Percentiles rank a stretch among this genome's conserved stretches.
Conservation (phyloP, 2,113 vertebrate species). For the Grammomys surdaster region DNA sequence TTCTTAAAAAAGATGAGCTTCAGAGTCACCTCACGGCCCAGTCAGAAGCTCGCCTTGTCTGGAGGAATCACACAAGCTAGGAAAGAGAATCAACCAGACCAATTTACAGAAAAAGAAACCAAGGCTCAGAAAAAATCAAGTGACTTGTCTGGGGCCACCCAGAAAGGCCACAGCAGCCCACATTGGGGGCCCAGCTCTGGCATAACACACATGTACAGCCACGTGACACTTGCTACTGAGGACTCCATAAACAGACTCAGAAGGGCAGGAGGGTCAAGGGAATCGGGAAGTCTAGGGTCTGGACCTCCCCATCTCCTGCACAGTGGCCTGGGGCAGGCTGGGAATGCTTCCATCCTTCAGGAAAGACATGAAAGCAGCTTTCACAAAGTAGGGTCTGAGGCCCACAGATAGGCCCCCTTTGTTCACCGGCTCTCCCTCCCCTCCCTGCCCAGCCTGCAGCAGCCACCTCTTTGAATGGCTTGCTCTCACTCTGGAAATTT, state of each 20-base stretch:
- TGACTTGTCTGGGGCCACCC: background rate
- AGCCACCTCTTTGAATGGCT: slow-evolving; percentile 59
- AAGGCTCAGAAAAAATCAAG: background rate
- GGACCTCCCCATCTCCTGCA: background rate
- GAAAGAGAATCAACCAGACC: background rate
- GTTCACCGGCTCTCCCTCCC: slow-evolving; percentile 37
- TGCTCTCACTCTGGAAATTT: slow-evolving; percentile 71
- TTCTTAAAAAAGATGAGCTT: background rate
- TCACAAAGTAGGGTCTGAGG: slow-evolving; percentile 72
- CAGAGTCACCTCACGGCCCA: background rate
- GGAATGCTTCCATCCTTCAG: slow-evolving; percentile 36
- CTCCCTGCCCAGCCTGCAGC: background rate
- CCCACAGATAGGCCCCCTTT: slow-evolving; percentile 67
- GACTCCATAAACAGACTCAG: background rate
- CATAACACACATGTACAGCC: background rate
- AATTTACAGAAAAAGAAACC: slow-evolving; percentile 47
- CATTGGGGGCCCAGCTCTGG: background rate
- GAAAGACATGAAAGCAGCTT: slow-evolving; percentile 63
- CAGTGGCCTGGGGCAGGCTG: slow-evolving; percentile 15
- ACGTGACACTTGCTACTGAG: background rate
- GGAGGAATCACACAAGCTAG: background rate
- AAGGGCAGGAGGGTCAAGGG: background rate
- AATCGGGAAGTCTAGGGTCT: background rate
- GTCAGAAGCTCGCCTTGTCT: background rate
- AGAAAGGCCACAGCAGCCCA: background rate